Base-by-base conservation (phyloP, 2,888 invertebrate species). In the Drosophila hamatofila region DNA sequence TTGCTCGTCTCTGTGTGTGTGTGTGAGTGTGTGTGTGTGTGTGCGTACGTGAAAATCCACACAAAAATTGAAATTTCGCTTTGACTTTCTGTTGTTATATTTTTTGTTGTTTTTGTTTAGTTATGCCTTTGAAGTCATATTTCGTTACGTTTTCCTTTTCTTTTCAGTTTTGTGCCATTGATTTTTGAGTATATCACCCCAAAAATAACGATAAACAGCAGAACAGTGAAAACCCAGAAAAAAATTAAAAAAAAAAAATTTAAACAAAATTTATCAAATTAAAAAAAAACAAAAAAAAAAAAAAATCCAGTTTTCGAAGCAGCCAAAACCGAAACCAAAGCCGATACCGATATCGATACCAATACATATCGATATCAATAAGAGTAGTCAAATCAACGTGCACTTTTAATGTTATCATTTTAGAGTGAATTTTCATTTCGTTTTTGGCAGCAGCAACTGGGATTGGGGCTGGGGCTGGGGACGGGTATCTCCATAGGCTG, bases 101-200 rank as follows among this genome's bases (percentile, higher is more conserved):
- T 21, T 44, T 42, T 21, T 30, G 30, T 30, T 30, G 7, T 44
- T 46, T 46, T 65, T 68, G n/a, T 69, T 61, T 65, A n/a, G 64
- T 72, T 79, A 66, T 60, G 61, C 62, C 56, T 76, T 79, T 81
- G 56, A 57, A 61, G 68, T 80, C 80, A 81, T 75, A 86, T 72
- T 86, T 82, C 51, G 59, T 81, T 72, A 58, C 68, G 52, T 81
- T 70, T 80, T 64, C 61, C 27, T 57, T 84, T 81, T 84, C 72
- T 66, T 86, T 86, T 88, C 86, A 86, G 86, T 86, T 86, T 77
- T 80, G 80, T 83, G 83, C 71, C 81, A 76, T 81, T 83, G 78
- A 81, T 85, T 88, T 85, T 80, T 80, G 57, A 83, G 64, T 68
- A 79, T 57, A 65, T 54, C 63, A 63, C 44, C 30, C 49, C 55